These are phyloP conservation scores for Todiramphus saurophagus DNA, from an alignment of 2,113 vertebrate species.

Conservation along the genomic window DNA sequence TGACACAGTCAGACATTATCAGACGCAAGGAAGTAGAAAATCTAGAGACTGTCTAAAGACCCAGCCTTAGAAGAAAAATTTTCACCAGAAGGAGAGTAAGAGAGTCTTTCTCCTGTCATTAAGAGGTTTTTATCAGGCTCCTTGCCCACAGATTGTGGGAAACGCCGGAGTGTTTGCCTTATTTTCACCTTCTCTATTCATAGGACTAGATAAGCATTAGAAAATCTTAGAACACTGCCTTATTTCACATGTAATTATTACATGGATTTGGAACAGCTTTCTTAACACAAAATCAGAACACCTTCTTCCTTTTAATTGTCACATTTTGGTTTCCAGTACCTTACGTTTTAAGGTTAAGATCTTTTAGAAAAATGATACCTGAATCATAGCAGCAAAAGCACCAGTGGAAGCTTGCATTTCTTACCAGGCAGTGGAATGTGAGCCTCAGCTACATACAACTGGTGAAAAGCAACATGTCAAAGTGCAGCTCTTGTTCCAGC, in stretches of 20 bases:
- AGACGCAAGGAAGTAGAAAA: background rate
- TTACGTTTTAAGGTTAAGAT: background rate
- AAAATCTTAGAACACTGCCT: background rate
- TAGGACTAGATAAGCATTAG: background rate
- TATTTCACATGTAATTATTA: background rate
- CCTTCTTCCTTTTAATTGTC: background rate
- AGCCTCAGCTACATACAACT: background rate
- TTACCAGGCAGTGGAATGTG: background rate
- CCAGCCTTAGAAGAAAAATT: background rate
- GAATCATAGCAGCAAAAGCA: rapidly evolving
- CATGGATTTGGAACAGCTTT: background rate
- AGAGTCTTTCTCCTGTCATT: background rate
- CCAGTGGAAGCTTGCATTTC: background rate
- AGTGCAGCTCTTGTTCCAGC: background rate
- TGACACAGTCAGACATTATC: background rate
- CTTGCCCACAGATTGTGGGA: background rate
- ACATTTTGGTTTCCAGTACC: background rate
- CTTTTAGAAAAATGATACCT: background rate
- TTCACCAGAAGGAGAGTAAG: background rate
- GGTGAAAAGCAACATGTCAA: background rate
- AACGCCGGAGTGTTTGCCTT: background rate
- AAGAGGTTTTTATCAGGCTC: background rate
- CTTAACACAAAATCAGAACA: background rate
- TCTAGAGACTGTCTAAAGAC: background rate
- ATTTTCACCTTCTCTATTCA: background rate